Evolutionary conservation across 2,888 invertebrate genomes (phyloP).

Genomic region (Nudaria mundana): DNA sequence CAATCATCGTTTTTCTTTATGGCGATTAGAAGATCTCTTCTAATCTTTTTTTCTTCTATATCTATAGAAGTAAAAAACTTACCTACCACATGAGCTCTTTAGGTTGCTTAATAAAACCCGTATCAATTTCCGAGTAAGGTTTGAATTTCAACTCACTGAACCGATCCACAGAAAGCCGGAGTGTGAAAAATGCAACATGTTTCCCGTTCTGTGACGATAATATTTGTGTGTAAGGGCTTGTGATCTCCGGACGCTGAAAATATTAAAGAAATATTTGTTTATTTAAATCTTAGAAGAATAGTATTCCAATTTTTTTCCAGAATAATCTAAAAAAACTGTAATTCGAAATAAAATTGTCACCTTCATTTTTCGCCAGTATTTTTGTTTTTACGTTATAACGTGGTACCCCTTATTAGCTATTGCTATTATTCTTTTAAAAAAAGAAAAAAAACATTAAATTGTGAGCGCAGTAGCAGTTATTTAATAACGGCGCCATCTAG

Average conservation of each 20-base stretch:
- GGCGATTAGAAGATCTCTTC: too few relatives aligned
- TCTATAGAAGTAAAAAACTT: neutral
- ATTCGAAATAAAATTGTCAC: too few relatives aligned
- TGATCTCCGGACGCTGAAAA: constrained; percentile 68
- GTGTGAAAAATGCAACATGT: constrained; percentile 91
- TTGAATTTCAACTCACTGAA: constrained; percentile 90
- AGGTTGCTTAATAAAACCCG: constrained; percentile 86
- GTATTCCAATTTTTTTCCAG: too few relatives aligned
- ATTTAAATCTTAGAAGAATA: neutral
- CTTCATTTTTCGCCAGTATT: too few relatives aligned
- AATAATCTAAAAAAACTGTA: too few relatives aligned
- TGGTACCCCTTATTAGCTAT: too few relatives aligned
- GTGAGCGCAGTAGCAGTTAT: too few relatives aligned
- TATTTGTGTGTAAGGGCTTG: constrained; percentile 82
- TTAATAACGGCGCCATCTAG: constrained; percentile 1
- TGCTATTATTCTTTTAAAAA: neutral
- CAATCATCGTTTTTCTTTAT: too few relatives aligned
- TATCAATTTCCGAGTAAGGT: constrained; percentile 89
- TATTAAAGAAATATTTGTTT: constrained; percentile 45
- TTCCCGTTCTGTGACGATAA: constrained; percentile 92
- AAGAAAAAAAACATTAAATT: neutral
- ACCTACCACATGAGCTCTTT: constrained; percentile 90
- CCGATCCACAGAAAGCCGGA: constrained; percentile 94
- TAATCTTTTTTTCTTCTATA: too few relatives aligned
- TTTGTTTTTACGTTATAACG: too few relatives aligned